Evolutionary conservation across 2,113 vertebrate species (phyloP).

Genomic region (Natator depressus): DNA sequence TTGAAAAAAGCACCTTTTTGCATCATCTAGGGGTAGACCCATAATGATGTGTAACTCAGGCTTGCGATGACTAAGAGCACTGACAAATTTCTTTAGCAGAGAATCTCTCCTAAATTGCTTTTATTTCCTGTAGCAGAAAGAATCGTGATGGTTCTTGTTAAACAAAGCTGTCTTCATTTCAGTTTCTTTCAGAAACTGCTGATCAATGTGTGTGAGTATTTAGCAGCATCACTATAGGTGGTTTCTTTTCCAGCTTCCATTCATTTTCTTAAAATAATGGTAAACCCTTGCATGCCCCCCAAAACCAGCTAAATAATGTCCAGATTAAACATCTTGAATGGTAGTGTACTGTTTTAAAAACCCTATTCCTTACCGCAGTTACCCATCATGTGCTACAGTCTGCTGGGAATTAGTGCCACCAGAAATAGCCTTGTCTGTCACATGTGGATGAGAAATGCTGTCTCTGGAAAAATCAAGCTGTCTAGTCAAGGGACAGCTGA

Average conservation of each 20-base stretch:
- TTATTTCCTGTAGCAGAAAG: neutral
- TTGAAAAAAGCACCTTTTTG: neutral
- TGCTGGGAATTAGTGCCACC: neutral
- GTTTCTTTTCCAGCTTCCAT: neutral
- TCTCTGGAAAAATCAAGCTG: neutral
- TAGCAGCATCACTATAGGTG: neutral
- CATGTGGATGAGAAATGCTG: neutral
- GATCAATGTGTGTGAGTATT: neutral
- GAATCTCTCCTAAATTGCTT: neutral
- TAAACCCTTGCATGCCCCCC: fast-evolving
- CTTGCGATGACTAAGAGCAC: neutral
- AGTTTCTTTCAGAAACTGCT: neutral
- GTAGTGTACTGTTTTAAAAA: neutral
- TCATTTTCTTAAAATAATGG: neutral
- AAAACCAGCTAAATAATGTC: neutral
- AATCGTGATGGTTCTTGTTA: neutral
- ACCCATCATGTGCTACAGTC: neutral
- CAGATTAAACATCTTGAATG: neutral
- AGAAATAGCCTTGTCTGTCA: neutral
- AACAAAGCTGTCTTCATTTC: neutral
- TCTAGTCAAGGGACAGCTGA: neutral
- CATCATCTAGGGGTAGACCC: neutral
- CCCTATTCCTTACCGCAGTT: neutral
- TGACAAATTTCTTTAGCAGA: neutral
- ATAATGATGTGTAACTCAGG: neutral